Conservation (phyloP, 2,113 vertebrate genomes). For the Platycercus adscitus region DNA sequence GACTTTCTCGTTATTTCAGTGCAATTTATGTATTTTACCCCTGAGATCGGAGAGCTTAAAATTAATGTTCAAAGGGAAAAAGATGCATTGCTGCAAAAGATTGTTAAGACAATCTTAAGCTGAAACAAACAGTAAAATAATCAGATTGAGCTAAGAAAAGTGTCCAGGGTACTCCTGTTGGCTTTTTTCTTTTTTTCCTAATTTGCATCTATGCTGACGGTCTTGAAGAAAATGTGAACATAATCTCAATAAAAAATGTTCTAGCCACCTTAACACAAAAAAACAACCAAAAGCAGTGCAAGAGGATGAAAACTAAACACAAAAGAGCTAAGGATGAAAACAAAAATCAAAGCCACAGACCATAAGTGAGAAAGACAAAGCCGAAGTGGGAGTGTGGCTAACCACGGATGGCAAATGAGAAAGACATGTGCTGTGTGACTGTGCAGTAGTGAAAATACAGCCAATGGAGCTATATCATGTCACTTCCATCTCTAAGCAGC, state of each 20-base stretch:
- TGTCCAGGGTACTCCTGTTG: neutral
- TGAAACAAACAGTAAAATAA: conserved; percentile 3
- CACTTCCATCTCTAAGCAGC: neutral
- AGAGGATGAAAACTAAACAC: neutral
- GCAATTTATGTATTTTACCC: conserved; percentile 16
- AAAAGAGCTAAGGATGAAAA: neutral
- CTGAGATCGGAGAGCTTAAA: neutral
- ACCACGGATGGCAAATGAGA: conserved; percentile 2
- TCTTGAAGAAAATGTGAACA: neutral
- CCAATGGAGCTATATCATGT: neutral
- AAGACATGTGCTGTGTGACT: neutral
- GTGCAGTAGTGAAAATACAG: neutral
- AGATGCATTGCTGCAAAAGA: neutral
- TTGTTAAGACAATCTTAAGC: neutral
- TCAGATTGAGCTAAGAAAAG: neutral
- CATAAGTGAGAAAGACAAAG: conserved; percentile 8
- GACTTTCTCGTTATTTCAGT: neutral
- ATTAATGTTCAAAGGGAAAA: neutral
- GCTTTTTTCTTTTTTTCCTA: neutral
- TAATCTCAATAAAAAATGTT: neutral
- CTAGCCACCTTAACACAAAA: neutral
- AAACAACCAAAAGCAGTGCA: neutral
- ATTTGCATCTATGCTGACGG: neutral
- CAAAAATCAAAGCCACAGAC: neutral
- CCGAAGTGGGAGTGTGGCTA: neutral